Evolutionary conservation across 2,888 invertebrate genomes (phyloP).

Genomic region (Drosophila lacicola): DNA sequence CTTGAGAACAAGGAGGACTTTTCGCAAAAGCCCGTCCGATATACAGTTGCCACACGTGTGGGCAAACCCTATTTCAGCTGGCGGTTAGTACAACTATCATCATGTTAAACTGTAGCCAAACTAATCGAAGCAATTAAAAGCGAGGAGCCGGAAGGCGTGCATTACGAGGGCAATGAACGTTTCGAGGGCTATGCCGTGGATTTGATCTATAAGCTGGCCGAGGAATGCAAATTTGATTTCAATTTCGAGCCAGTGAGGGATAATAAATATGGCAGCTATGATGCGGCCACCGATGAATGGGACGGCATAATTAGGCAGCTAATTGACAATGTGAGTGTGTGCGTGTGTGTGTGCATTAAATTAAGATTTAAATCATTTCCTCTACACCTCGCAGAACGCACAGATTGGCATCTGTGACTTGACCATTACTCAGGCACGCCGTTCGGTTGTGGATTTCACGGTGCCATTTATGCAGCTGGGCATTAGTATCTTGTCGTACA

Average conservation of each 20-base stretch:
- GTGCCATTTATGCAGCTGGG: slow-evolving; percentile 99
- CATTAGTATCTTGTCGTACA: slow-evolving; percentile 94
- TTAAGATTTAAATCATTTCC: slow-evolving; percentile 9
- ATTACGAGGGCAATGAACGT: slow-evolving; percentile 89
- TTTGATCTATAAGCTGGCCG: slow-evolving; percentile 92
- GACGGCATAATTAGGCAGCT: slow-evolving; percentile 91
- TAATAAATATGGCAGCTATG: slow-evolving; percentile 89
- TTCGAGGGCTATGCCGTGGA: slow-evolving; percentile 97
- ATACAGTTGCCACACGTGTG: slow-evolving; percentile 89
- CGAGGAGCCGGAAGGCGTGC: slow-evolving; percentile 76
- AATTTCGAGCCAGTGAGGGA: slow-evolving; percentile 90
- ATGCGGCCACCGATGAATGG: slow-evolving; percentile 91
- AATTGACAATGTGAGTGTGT: slow-evolving; percentile 88
- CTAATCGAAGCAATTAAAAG: slow-evolving; percentile 20
- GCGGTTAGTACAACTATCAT: slow-evolving; percentile 74
- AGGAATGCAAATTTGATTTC: slow-evolving; percentile 89
- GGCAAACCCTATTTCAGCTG: slow-evolving; percentile 90
- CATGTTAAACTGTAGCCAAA: neutral
- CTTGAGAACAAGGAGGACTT: slow-evolving; percentile 85
- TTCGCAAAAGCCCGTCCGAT: slow-evolving; percentile 87
- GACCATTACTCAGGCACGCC: slow-evolving; percentile 97
- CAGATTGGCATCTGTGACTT: slow-evolving; percentile 98
- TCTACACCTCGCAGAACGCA: slow-evolving; percentile 89
- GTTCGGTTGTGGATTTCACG: slow-evolving; percentile 95
- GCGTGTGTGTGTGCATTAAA: slow-evolving; percentile 61